Base-by-base conservation (phyloP, 2,888 invertebrate genomes). In the Yponomeuta plumbellus region DNA sequence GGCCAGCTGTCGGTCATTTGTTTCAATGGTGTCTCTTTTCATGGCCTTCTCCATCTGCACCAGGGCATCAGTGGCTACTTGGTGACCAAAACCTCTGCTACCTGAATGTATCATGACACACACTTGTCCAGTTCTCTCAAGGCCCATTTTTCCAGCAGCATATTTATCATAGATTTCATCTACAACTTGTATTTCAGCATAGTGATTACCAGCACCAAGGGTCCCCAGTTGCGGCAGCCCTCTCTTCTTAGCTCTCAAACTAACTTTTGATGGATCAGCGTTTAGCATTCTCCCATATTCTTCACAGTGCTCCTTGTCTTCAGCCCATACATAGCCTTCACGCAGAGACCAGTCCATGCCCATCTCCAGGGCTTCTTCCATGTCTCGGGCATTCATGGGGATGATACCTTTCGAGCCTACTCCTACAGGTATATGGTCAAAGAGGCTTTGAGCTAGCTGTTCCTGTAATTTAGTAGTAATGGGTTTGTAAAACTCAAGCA, bases 21-120 rank as follows among this genome's bases (percentile, higher is more conserved):
- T 96, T 75, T 97, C 97, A 77, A 99, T 99, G 68, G 96, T 94
- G 83, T 99, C 99, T 67, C 99, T 93, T 81, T 98, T 99, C 99
- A 99, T 99, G 0, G 99, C 99, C 83, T 98, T 99, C 81, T 99
- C 99, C 99, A 99, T 99, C 77, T 97, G 96, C 6, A 99, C 98
- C 40, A 99, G 90, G 10, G 99, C 98, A 93, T 99, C 99, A 81
- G 95, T 95, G 26, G 95, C 95, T 1, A 95, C 92, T 91, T 99
- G 99, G 92, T 99, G 99, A 0, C 99, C 99, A 83, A 99, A 97
- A 34, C 99, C 99, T 76, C 99, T 93, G 80, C 98, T 99, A 11
- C 99, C 99, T 64, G 99, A 99, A 88, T 99, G 99, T 75, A 99
- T 98, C 99, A 99, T 99, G 0, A 99, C 96, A 87, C 98, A 99